Conservation (phyloP, 2,113 vertebrate genomes). For the Petrocephalus zakoni region DNA sequence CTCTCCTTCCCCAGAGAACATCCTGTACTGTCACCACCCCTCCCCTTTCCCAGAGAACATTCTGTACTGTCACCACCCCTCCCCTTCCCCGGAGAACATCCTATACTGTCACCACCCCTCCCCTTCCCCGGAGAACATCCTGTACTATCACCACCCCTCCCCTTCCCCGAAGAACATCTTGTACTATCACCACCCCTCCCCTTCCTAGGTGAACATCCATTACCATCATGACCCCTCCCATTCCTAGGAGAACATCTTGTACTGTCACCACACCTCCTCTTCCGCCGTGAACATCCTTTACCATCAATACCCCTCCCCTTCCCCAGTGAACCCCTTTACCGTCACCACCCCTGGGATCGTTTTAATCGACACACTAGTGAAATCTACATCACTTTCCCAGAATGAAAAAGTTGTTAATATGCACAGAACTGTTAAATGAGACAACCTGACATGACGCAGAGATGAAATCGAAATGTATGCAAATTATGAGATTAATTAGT, state of each 20-base stretch:
- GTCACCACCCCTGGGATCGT: background rate
- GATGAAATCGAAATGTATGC: constrained; percentile 36
- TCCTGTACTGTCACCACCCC: too few species aligned
- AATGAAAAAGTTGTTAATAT: background rate
- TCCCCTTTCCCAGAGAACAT: too few species aligned
- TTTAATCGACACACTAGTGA: background rate
- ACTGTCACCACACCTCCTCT: background rate
- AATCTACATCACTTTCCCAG: background rate
- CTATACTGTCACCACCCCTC: background rate
- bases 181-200: too few species aligned
- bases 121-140: background rate
- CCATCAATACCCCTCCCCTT: too few species aligned
- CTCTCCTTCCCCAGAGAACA: too few species aligned
- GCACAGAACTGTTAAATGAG: background rate
- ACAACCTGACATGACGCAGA: background rate
- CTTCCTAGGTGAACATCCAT: too few species aligned
- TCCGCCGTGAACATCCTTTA: too few species aligned
- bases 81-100: too few species aligned
- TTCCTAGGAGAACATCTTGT: too few species aligned
- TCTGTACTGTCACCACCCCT: background rate
- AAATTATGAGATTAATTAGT: constrained; percentile 41
- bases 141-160: background rate
- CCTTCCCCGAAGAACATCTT: too few species aligned
- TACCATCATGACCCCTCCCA: too few species aligned
- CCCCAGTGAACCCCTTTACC: too few species aligned